These are phyloP conservation scores for Drosophila albomicans DNA, from an alignment of 1,140 invertebrate species.

Conservation along the genomic window DNA sequence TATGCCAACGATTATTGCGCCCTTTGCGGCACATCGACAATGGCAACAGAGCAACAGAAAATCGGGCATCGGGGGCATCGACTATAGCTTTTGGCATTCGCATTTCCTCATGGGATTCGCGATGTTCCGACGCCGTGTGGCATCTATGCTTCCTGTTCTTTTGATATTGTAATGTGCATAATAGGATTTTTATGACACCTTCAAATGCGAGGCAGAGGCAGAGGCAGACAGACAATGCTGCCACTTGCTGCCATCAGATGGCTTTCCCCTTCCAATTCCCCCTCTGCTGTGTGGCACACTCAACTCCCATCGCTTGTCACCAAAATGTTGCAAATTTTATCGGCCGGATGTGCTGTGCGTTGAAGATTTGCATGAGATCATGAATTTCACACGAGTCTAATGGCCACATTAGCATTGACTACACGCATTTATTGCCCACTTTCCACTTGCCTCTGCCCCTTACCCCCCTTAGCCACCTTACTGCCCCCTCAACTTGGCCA, in stretches of 20 bases:
- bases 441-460: background rate
- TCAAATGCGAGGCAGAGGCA: constrained; percentile 15
- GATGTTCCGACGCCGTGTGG: constrained; percentile 30
- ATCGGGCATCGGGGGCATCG: too few relatives aligned
- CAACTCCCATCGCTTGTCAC: constrained; percentile 60
- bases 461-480: background rate
- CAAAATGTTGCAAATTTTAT: constrained; percentile 80
- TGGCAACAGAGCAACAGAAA: background rate
- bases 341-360: constrained; percentile 67
- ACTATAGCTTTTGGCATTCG: constrained; percentile 15
- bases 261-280: constrained; percentile 6
- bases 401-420: constrained; percentile 79
- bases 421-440: constrained; percentile 68
- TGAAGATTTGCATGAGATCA: constrained; percentile 77
- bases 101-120: constrained; percentile 63
- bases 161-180: constrained; percentile 82
- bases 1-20: constrained; percentile 18
- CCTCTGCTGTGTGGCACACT: background rate
- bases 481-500: background rate
- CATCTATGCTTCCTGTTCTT: constrained; percentile 50
- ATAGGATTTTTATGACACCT: constrained; percentile 82
- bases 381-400: constrained; percentile 77
- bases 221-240: constrained; percentile 38
- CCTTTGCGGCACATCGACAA: constrained; percentile 31
- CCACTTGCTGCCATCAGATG: constrained; percentile 37